These are phyloP conservation scores for Characodon lateralis DNA, from an alignment of 2,797 vertebrate species.

Conservation along the genomic window DNA sequence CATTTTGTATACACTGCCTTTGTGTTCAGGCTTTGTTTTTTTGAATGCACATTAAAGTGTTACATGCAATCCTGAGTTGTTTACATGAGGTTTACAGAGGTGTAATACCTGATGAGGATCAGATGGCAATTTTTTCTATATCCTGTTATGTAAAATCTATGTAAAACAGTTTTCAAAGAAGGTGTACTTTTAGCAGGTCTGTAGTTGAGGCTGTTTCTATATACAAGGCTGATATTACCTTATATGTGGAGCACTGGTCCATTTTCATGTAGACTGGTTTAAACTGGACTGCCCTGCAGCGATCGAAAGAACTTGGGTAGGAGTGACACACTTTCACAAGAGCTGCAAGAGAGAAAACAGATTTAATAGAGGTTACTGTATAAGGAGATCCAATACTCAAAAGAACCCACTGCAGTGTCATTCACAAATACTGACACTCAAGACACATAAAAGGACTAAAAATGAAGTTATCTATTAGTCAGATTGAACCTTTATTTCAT, in stretches of 20 bases:
- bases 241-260: conserved; percentile 3
- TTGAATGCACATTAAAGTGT: background rate
- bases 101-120: background rate
- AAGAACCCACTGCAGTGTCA: background rate
- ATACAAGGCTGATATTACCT: conserved; percentile 32
- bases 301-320: background rate
- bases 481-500: background rate
- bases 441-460: background rate
- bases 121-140: background rate
- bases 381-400: background rate
- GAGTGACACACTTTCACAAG: conserved; percentile 57
- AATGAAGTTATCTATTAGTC: background rate
- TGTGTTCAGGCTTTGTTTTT: background rate
- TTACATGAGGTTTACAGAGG: background rate
- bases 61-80: background rate
- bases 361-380: background rate
- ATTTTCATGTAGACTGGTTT: conserved; percentile 11
- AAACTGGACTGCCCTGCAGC: conserved; percentile 55
- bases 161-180: background rate
- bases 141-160: background rate
- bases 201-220: background rate
- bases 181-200: background rate
- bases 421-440: background rate
- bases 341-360: conserved; percentile 41
- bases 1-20: background rate